Percentiles rank a stretch among this genome's conserved stretches.
Evolutionary conservation across 2,888 invertebrate species (phyloP).

Genomic region (Actias luna): DNA sequence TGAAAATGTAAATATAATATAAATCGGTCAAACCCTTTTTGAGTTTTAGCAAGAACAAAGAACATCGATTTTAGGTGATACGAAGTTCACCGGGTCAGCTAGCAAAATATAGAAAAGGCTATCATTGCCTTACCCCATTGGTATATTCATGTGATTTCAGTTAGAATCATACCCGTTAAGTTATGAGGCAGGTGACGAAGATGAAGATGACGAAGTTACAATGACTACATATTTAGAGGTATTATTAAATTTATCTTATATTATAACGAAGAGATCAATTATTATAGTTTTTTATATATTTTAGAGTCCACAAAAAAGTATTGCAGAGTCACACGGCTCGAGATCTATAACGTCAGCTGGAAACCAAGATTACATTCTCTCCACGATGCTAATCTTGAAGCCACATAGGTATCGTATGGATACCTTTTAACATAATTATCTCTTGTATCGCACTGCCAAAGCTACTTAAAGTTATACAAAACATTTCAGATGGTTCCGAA

Average conservation of each 20-base stretch:
- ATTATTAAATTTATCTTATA: slow-evolving; percentile 12
- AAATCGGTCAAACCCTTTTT: no score
- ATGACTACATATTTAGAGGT: slow-evolving; percentile 48
- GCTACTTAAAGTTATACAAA: background rate
- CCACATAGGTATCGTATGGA: slow-evolving; percentile 56
- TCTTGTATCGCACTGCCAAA: background rate
- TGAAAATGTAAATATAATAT: no score
- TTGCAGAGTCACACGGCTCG: slow-evolving; percentile 67
- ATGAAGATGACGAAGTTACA: slow-evolving; percentile 44
- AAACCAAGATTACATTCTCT: slow-evolving; percentile 51
- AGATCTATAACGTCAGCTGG: slow-evolving; percentile 61
- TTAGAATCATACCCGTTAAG: slow-evolving; percentile 44
- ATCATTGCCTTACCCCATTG: no score
- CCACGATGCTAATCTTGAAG: slow-evolving; percentile 51
- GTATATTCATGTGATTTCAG: slow-evolving; percentile 32
- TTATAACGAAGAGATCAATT: background rate
- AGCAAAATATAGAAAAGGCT: no score
- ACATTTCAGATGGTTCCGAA: slow-evolving; percentile 68
- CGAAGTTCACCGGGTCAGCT: no score
- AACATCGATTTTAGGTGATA: no score
- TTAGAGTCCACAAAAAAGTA: slow-evolving; percentile 66
- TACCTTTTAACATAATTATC: background rate
- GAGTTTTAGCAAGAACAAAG: no score
- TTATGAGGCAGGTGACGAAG: slow-evolving; percentile 61
- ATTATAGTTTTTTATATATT: slow-evolving; percentile 15